Base-by-base conservation (phyloP, 2,888 invertebrate species). In the Acanthosoma haemorrhoidale region DNA sequence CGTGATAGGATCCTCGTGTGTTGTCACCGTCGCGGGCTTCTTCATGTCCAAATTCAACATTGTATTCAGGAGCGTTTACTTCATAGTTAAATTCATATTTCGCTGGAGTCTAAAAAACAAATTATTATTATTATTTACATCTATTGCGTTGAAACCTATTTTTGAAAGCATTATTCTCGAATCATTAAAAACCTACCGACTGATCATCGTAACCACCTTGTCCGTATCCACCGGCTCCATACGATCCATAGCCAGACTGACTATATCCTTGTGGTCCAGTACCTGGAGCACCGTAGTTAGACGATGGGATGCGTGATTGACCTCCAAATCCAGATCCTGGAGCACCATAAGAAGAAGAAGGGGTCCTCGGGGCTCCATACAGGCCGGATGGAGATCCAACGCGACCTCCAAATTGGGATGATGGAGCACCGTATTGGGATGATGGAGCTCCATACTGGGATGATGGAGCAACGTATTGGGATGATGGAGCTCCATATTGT, bases 1-100 rank as follows among this genome's bases (percentile, higher is more conserved):
- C 92, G 83, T 91, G 90, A 85, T 91, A 92, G 82, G 90, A 88
- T 80, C 92, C 92, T 80, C 87, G 88, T 77, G 91, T 87, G 76
- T 86, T 84, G 81, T 92, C 91, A 75, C 91, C 92, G 80, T 92
- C 90, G 74, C 92, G 86, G 80, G 87, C 87, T 83, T 92, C 92
- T 77, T 88, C 88, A 83, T 92, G 92, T 78, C 91, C 89, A 81
- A 91, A 92, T 79, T 88, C 87, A 79, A 87, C 87, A 79, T 90
- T 90, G 80, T 87, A 87, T 82, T 88, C 86, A 76, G 85, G 84
- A 80, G 91, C 91, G 78, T 90, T 89, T 77, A 92, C 92, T 81
- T 91, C 88, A 82, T 91, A 92, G 79, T 87, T 88, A 84, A 91
- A 92, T 82, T 91, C 88, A 82, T 92, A 92, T 81, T 91, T 90